These are phyloP conservation scores for Esox niger DNA, from an alignment of 2,113 vertebrate genomes.

Conservation along the genomic window DNA sequence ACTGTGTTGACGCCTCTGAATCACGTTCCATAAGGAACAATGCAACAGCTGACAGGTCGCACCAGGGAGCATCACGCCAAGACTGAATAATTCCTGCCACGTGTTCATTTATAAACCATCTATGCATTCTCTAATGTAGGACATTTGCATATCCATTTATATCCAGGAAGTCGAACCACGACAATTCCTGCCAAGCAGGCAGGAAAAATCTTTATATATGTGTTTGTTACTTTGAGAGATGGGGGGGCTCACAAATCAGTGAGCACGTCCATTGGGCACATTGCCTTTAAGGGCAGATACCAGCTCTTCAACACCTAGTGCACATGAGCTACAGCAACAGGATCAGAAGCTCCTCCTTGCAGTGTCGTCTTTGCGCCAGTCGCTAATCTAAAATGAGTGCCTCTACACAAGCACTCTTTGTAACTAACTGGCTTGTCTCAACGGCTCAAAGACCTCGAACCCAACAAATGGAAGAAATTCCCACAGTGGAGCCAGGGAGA, in stretches of 20 bases:
- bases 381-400: neutral
- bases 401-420: neutral
- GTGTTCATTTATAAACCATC: slow-evolving; percentile 88
- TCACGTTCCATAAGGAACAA: slow-evolving; percentile 77
- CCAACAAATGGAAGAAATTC: slow-evolving; percentile 45
- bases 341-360: slow-evolving; percentile 43
- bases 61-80: slow-evolving; percentile 88
- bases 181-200: slow-evolving; percentile 62
- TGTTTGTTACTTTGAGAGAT: slow-evolving; percentile 63
- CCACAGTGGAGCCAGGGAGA: no score
- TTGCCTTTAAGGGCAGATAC: slow-evolving; percentile 68
- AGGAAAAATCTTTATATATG: slow-evolving; percentile 49
- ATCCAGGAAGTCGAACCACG: slow-evolving; percentile 70
- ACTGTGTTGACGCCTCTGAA: slow-evolving; percentile 77
- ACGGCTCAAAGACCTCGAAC: slow-evolving; percentile 31
- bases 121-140: slow-evolving; percentile 80
- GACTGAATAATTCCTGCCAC: slow-evolving; percentile 92
- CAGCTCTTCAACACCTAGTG: slow-evolving; percentile 65
- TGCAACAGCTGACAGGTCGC: slow-evolving; percentile 87
- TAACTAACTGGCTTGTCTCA: slow-evolving; percentile 48
- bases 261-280: slow-evolving; percentile 61
- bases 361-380: slow-evolving; percentile 13
- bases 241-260: slow-evolving; percentile 53
- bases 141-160: slow-evolving; percentile 84
- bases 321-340: slow-evolving; percentile 58